A percentile compares a stretch with the other conserved stretches of the same genome.
phyloP scores from a whole-genome alignment of 2,797 vertebrate species.

The Remorina albescens region DNA sequence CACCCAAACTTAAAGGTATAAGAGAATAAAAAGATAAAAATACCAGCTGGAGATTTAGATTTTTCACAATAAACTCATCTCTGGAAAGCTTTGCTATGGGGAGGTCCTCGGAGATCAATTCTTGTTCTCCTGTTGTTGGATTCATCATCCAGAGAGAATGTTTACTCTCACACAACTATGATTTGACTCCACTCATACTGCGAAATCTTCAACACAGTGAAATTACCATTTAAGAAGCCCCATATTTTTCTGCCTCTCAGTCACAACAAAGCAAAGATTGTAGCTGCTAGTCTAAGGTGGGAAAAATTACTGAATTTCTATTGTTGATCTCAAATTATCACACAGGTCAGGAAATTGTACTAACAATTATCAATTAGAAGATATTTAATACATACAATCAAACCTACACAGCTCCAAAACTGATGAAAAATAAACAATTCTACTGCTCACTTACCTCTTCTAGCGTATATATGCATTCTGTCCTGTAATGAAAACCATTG shows the following conservation, averaged over 20 bases:
- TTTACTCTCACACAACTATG: background rate
- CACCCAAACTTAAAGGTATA: background rate
- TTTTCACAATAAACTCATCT: background rate
- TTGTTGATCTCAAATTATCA: background rate
- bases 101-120: constrained; percentile 8
- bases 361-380: too few species aligned
- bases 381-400: too few species aligned
- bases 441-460: background rate
- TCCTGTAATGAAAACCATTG: background rate
- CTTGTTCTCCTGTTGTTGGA: background rate
- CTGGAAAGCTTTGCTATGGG: background rate
- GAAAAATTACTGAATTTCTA: background rate
- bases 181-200: too few species aligned
- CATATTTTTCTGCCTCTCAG: too few species aligned
- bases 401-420: too few species aligned
- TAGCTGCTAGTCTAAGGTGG: background rate
- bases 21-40: background rate
- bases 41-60: background rate
- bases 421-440: background rate
- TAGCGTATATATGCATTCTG: too few species aligned
- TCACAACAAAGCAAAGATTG: background rate
- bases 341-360: background rate
- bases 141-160: background rate
- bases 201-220: too few species aligned
- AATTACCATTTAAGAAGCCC: too few species aligned